A percentile compares a stretch with the other conserved stretches of the same genome.
Evolutionary conservation across 2,888 invertebrate genomes (phyloP).

Genomic region (Hecatera dysodea): DNA sequence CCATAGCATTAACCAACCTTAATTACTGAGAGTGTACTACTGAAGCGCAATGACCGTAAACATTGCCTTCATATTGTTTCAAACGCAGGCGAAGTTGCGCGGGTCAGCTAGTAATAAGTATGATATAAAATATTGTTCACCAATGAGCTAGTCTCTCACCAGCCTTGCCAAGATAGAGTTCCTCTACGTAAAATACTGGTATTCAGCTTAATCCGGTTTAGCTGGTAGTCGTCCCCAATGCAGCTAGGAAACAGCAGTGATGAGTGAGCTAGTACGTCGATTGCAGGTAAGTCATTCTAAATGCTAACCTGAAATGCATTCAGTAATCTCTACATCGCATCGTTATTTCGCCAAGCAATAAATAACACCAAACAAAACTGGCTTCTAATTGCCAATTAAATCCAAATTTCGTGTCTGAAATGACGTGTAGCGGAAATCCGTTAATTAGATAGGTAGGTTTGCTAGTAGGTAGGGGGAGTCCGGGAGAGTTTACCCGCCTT

Average conservation of each 20-base stretch:
- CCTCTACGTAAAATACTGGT: too few relatives aligned
- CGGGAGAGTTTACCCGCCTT: too few relatives aligned
- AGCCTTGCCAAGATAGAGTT: too few relatives aligned
- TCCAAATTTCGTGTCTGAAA: constrained; percentile 41
- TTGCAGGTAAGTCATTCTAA: background rate
- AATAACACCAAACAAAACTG: constrained; percentile 7
- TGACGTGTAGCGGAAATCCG: constrained; percentile 55
- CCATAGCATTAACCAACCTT: constrained; percentile 33
- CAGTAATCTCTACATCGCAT: constrained; percentile 9
- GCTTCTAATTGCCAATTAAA: constrained; percentile 46
- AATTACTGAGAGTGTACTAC: constrained; percentile 41
- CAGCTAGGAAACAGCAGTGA: too few relatives aligned
- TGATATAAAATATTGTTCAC: background rate
- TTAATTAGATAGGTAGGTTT: constrained; percentile 41
- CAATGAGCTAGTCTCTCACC: background rate
- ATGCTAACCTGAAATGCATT: background rate
- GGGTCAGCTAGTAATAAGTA: too few relatives aligned
- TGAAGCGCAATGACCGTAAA: constrained; percentile 22
- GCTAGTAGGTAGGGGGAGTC: too few relatives aligned
- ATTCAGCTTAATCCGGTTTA: too few relatives aligned
- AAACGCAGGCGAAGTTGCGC: too few relatives aligned
- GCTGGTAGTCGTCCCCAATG: too few relatives aligned
- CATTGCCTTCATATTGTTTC: constrained; percentile 24
- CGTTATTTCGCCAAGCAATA: constrained; percentile 7
- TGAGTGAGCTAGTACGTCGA: background rate